phyloP scores from a whole-genome alignment of 2,888 invertebrate species.

The Spisula solida region DNA sequence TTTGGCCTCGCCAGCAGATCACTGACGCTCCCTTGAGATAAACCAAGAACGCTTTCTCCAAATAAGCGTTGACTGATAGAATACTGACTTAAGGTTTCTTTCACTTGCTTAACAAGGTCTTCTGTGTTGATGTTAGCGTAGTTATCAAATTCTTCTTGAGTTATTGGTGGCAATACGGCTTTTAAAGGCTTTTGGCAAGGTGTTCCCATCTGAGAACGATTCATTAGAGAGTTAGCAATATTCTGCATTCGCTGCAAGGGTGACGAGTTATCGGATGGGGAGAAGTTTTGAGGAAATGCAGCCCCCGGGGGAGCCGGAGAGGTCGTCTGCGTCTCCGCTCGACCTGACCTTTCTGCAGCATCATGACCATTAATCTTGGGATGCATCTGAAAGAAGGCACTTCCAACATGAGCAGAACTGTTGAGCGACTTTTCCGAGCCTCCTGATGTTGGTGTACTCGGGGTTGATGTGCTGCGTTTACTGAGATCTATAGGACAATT shows the following conservation, averaged over 20 bases:
- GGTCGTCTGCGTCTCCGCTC: conserved; percentile 62
- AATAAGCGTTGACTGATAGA: conserved; percentile 97
- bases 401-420: conserved; percentile 82
- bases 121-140: conserved; percentile 99
- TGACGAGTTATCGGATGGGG: conserved; percentile 88
- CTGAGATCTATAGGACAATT: conserved; percentile 84
- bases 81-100: conserved; percentile 88
- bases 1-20: conserved; percentile 98
- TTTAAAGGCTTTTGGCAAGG: conserved; percentile 92
- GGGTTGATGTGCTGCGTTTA: conserved; percentile 79
- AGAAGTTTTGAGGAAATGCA: conserved; percentile 63
- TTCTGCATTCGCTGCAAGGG: conserved; percentile 99
- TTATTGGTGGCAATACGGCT: conserved; percentile 98
- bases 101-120: conserved; percentile 96
- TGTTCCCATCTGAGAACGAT: conserved; percentile 90
- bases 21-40: conserved; percentile 95
- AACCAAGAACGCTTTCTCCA: conserved; percentile 96
- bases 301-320: conserved; percentile 88
- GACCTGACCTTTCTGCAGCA: conserved; percentile 65
- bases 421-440: conserved; percentile 82
- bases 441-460: conserved; percentile 78
- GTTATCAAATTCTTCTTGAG: conserved; percentile 99
- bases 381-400: conserved; percentile 94
- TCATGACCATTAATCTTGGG: conserved; percentile 88
- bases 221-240: conserved; percentile 97